Percentiles rank a stretch among this genome's conserved stretches.
These are phyloP conservation scores for Pseudobourletiella spinata DNA, from an alignment of 1,140 invertebrate species.

Conservation along the genomic window DNA sequence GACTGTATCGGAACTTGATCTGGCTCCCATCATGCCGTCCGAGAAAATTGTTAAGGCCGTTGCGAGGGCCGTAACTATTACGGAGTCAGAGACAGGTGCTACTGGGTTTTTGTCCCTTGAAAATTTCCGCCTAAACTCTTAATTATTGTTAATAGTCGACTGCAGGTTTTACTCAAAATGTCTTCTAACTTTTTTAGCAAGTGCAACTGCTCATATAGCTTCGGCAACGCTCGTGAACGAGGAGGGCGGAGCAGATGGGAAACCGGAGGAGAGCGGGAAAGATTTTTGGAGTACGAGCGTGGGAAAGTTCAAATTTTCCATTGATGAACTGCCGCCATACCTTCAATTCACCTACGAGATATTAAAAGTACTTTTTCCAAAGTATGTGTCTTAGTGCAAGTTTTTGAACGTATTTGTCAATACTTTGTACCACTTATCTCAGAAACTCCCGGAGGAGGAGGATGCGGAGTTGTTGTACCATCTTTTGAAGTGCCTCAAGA, in stretches of 20 bases:
- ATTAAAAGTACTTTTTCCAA: slow-evolving; percentile 55
- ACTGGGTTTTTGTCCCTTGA: too few species aligned
- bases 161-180: too few species aligned
- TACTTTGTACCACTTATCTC: background rate
- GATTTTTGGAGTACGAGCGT: slow-evolving; percentile 72
- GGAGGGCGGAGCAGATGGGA: slow-evolving; percentile 18
- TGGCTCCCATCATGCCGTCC: slow-evolving; percentile 70
- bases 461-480: slow-evolving; percentile 91
- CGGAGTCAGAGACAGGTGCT: slow-evolving; percentile 73
- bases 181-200: slow-evolving; percentile 26
- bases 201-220: slow-evolving; percentile 36
- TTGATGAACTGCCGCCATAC: slow-evolving; percentile 84
- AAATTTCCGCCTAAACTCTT: too few species aligned
- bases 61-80: slow-evolving; percentile 76
- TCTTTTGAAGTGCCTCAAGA: slow-evolving; percentile 81
- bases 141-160: too few species aligned
- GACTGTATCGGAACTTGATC: slow-evolving; percentile 77
- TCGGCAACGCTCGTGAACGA: slow-evolving; percentile 36
- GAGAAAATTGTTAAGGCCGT: slow-evolving; percentile 69
- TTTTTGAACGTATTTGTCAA: background rate
- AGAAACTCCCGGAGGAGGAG: slow-evolving; percentile 40
- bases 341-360: slow-evolving; percentile 86
- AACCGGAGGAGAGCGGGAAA: slow-evolving; percentile 19
- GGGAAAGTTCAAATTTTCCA: slow-evolving; percentile 81
- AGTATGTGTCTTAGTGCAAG: background rate